Evolutionary conservation across 2,888 invertebrate species (phyloP).

Genomic region (Apotomis betuletana): DNA sequence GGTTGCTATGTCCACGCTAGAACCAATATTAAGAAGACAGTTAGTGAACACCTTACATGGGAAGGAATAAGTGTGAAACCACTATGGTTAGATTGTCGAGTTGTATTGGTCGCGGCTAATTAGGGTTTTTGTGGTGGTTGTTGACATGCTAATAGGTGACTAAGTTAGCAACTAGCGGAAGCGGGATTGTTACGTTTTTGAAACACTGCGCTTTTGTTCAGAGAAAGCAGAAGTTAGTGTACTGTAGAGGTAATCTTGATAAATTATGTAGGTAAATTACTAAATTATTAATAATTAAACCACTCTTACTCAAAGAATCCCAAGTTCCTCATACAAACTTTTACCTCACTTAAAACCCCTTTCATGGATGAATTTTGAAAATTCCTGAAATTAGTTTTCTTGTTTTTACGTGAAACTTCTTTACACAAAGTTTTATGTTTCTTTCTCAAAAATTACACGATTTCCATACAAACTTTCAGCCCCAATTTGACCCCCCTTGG

Average conservation of each 20-base stretch:
- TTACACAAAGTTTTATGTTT: no score
- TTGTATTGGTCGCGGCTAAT: slow-evolving; percentile 51
- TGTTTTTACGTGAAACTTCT: no score
- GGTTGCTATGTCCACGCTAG: slow-evolving; percentile 22
- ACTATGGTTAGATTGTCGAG: neutral
- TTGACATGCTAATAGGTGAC: slow-evolving; percentile 50
- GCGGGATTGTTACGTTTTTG: slow-evolving; percentile 13
- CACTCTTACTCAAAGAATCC: no score
- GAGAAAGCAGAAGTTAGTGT: neutral
- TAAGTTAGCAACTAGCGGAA: slow-evolving; percentile 15
- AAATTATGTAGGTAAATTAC: no score
- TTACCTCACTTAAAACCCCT: no score
- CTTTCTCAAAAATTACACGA: no score
- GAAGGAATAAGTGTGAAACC: neutral
- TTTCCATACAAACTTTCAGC: no score
- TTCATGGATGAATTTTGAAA: no score
- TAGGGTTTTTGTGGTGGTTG: slow-evolving; percentile 48
- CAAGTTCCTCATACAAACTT: no score
- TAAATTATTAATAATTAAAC: no score
- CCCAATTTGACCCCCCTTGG: no score
- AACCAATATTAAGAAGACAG: neutral
- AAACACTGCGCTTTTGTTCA: neutral
- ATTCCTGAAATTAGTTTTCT: no score
- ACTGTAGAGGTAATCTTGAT: neutral
- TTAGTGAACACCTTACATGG: slow-evolving; percentile 5